A percentile compares a stretch with the other conserved stretches of the same genome.
These are phyloP conservation scores for Smutsia gigantea DNA, from an alignment of 2,797 vertebrate genomes.

Conservation along the genomic window DNA sequence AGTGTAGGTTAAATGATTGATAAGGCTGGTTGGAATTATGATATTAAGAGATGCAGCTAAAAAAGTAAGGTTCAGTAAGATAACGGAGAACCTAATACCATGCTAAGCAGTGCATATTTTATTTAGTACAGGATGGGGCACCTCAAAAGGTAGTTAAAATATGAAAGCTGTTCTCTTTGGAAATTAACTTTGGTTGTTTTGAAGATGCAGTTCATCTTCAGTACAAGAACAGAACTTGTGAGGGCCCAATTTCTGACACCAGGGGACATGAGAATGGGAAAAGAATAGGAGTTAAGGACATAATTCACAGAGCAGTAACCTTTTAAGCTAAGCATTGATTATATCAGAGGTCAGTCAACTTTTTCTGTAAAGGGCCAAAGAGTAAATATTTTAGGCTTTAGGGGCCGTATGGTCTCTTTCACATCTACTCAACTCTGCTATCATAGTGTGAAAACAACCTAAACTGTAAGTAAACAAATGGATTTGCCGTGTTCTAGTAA, in stretches of 20 bases:
- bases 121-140: neutral
- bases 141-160: neutral
- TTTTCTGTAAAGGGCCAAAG: neutral
- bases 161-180: neutral
- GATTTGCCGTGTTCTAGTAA: neutral
- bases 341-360: neutral
- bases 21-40: neutral
- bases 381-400: neutral
- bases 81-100: neutral
- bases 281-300: neutral
- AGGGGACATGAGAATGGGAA: neutral
- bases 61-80: neutral
- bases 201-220: neutral
- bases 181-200: neutral
- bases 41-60: neutral
- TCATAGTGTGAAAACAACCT: neutral
- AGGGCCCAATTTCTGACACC: neutral
- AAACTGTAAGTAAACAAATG: neutral
- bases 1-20: neutral
- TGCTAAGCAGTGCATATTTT: neutral
- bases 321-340: slow-evolving; percentile 41
- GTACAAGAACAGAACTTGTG: neutral
- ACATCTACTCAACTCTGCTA: neutral
- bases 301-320: neutral
- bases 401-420: neutral